phyloP scores from a whole-genome alignment of 2,113 vertebrate genomes.

The Lonchura striata region DNA sequence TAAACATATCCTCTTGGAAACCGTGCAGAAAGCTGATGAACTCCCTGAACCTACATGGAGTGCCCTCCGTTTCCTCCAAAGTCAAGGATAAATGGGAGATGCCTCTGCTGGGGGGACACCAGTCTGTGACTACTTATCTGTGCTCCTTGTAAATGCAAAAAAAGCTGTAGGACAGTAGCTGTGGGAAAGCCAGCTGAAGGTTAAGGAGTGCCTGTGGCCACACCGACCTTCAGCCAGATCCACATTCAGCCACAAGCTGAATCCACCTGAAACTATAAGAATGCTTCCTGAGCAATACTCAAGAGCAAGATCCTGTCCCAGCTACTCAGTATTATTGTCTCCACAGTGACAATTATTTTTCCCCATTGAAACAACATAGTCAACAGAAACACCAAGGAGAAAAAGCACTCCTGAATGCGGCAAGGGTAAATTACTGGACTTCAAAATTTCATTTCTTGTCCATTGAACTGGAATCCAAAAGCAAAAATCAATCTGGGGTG shows the following conservation, averaged over 20 bases:
- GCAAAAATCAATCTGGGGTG: neutral
- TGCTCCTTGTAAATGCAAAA: neutral
- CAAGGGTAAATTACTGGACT: neutral
- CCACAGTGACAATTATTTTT: neutral
- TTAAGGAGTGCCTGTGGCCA: neutral
- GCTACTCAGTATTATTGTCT: neutral
- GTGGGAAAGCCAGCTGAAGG: neutral
- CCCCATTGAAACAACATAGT: neutral
- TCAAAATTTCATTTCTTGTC: neutral
- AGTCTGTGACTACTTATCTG: rapidly evolving
- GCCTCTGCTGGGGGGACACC: rapidly evolving
- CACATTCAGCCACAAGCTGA: neutral
- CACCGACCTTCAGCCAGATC: neutral
- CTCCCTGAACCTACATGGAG: neutral
- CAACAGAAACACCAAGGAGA: neutral
- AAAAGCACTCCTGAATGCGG: neutral
- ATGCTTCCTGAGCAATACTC: neutral
- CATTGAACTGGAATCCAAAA: neutral
- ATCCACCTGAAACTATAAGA: neutral
- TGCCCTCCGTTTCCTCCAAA: neutral
- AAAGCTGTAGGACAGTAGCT: neutral
- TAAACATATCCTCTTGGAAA: neutral
- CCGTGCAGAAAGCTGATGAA: neutral
- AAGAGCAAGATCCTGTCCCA: neutral
- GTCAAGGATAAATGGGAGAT: neutral